Evolutionary conservation across 2,797 vertebrate genomes (phyloP).

Genomic region (Botia almorhae): DNA sequence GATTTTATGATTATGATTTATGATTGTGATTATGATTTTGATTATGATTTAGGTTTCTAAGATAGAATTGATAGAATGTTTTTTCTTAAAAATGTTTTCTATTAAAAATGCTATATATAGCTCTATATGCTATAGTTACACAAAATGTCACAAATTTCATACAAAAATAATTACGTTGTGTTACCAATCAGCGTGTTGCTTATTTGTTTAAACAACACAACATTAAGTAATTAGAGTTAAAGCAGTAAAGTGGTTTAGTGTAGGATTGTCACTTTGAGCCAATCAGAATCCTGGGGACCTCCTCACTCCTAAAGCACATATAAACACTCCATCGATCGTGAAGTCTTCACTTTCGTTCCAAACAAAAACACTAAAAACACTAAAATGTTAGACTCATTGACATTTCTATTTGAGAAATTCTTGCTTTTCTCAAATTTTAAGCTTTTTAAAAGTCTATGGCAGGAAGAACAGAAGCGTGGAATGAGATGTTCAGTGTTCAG

Average conservation of each 20-base stretch:
- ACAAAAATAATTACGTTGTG: too few species aligned
- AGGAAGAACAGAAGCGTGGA: conserved; percentile 48
- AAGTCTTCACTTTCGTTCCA: background rate
- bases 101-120: too few species aligned
- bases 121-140: too few species aligned
- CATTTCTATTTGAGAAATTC: conserved; percentile 40
- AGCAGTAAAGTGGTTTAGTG: conserved; percentile 11
- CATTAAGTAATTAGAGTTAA: background rate
- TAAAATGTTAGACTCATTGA: conserved; percentile 52
- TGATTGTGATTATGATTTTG: too few species aligned
- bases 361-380: background rate
- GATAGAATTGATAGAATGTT: too few species aligned
- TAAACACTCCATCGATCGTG: conserved; percentile 57
- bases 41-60: too few species aligned
- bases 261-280: conserved; percentile 56
- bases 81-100: too few species aligned
- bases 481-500: conserved; percentile 46
- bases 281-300: conserved; percentile 56
- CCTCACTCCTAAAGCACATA: conserved; percentile 65
- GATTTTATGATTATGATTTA: too few species aligned
- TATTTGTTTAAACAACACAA: conserved; percentile 5
- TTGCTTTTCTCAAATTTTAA: conserved; percentile 76
- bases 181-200: background rate
- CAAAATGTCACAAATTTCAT: too few species aligned
- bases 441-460: conserved; percentile 57